Conservation (phyloP, 2,113 vertebrate genomes). For the Laterallus jamaicensis region DNA sequence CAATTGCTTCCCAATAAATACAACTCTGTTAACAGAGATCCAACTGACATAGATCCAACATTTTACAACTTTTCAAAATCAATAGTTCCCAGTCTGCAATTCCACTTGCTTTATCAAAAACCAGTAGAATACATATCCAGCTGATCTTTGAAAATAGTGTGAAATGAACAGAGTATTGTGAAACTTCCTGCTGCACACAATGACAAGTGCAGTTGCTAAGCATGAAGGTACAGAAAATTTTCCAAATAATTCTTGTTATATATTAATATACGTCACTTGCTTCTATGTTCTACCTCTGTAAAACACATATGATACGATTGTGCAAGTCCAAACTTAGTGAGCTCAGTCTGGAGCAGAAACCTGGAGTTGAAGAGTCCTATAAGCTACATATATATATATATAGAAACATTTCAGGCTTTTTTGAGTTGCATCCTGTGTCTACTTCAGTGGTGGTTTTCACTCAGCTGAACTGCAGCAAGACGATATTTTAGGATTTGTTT, state of each 20-base stretch:
- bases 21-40: background rate
- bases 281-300: background rate
- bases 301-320: background rate
- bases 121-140: background rate
- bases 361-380: background rate
- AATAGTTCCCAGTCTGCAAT: background rate
- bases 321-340: background rate
- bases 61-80: background rate
- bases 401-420: background rate
- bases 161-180: background rate
- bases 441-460: background rate
- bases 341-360: background rate
- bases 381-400: background rate
- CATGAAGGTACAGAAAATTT: background rate
- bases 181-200: background rate
- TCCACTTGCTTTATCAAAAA: slow-evolving; percentile 1
- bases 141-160: background rate
- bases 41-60: background rate
- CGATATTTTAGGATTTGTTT: background rate
- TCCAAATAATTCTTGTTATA: background rate
- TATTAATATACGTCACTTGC: background rate
- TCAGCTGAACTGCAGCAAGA: background rate
- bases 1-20: slow-evolving; percentile 20
- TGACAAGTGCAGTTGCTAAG: background rate
- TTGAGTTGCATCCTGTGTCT: background rate